A percentile compares a stretch with the other conserved stretches of the same genome.
phyloP scores from a whole-genome alignment of 2,113 vertebrate species.

The Oreochromis spilurus region DNA sequence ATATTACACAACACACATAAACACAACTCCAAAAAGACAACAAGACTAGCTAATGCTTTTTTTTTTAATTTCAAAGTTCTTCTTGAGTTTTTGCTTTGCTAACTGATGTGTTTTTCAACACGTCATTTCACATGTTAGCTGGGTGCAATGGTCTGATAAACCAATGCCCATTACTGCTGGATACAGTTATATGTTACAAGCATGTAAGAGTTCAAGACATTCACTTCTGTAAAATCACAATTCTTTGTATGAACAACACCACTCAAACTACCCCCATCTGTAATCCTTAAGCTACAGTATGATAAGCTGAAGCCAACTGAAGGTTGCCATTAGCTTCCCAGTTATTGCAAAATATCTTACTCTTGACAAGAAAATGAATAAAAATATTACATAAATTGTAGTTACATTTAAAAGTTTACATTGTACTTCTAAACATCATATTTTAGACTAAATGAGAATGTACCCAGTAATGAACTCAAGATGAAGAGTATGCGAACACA shows the following conservation, averaged over 20 bases:
- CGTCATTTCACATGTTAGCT: not conserved
- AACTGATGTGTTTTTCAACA: not conserved
- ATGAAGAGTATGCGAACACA: not conserved
- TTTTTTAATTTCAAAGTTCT: not conserved
- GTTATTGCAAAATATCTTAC: not conserved
- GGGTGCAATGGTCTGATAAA: not conserved
- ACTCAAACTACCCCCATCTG: not conserved
- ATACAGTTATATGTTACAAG: not conserved
- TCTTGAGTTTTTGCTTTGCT: not conserved
- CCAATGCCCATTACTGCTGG: not conserved
- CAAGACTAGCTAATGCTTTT: not conserved
- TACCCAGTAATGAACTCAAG: not conserved
- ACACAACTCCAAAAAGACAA: not conserved
- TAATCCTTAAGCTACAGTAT: not conserved
- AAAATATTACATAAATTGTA: not conserved
- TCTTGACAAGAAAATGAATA: fast-evolving
- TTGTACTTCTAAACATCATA: not conserved
- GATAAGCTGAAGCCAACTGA: not conserved
- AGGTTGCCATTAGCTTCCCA: not conserved
- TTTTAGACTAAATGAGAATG: not conserved
- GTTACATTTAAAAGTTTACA: not conserved
- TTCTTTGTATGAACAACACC: not conserved
- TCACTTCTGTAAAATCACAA: not conserved
- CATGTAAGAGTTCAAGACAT: fast-evolving
- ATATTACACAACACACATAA: not conserved